Percentiles rank a stretch among this genome's conserved stretches.
Conservation (phyloP, 2,888 invertebrate genomes). For the Drosophila putrida region DNA sequence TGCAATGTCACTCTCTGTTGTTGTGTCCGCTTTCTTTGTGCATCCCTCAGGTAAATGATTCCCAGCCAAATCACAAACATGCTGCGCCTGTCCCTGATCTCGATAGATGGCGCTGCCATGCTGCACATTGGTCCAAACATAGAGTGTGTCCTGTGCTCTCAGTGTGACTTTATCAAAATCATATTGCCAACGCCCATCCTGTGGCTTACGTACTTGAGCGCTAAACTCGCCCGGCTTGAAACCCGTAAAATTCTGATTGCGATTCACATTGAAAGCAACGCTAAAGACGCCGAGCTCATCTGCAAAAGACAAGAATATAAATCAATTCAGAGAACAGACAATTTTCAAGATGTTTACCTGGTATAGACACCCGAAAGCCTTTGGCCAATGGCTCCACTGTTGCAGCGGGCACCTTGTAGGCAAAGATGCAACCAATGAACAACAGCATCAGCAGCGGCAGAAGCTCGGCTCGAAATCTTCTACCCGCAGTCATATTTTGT, state of each 20-base stretch:
- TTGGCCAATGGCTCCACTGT: conserved; percentile 62
- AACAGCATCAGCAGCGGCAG: conserved; percentile 14
- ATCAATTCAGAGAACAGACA: too few species aligned
- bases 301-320: conserved; percentile 45
- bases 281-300: conserved; percentile 86
- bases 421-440: neutral
- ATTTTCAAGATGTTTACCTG: conserved; percentile 66
- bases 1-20: conserved; percentile 7
- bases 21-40: neutral
- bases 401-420: conserved; percentile 69
- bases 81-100: conserved; percentile 48
- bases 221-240: conserved; percentile 87
- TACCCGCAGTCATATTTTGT: conserved; percentile 5
- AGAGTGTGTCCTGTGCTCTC: conserved; percentile 87
- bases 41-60: conserved; percentile 49
- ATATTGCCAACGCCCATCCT: conserved; percentile 86
- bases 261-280: conserved; percentile 89
- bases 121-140: conserved; percentile 88
- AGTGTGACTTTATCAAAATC: conserved; percentile 86
- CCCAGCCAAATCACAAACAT: conserved; percentile 57
- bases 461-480: conserved; percentile 1
- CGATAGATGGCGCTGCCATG: conserved; percentile 86
- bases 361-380: conserved; percentile 80
- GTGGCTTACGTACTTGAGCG: conserved; percentile 85
- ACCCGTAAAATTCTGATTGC: conserved; percentile 86